Percentiles rank a stretch among this genome's conserved stretches.
Evolutionary conservation across 2,888 invertebrate species (phyloP).

Genomic region (Clusia tigrina): DNA sequence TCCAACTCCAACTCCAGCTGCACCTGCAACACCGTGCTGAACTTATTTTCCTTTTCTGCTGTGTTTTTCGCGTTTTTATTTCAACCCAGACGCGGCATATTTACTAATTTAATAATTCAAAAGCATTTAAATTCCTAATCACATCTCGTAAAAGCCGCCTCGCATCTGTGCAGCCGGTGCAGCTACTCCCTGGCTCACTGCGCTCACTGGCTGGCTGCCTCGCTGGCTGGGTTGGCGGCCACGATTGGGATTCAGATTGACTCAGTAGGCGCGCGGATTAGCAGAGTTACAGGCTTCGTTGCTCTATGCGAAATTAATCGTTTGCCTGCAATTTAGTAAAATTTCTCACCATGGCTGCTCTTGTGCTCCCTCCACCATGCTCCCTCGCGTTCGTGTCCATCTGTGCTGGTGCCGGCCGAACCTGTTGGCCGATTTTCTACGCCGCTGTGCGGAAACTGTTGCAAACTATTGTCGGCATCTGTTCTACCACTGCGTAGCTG

Average conservation of each 20-base stretch:
- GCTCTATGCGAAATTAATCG: conserved; percentile 45
- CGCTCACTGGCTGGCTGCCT: not conserved
- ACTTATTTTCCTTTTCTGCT: conserved; percentile 1
- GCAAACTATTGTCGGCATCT: not conserved
- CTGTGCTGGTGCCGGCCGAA: not conserved
- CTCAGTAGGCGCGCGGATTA: conserved; percentile 20
- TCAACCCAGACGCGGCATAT: conserved; percentile 47
- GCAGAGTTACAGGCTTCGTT: conserved; percentile 3
- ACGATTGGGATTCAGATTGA: conserved; percentile 1
- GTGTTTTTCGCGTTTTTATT: conserved; percentile 28
- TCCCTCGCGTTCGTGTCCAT: conserved; percentile 36
- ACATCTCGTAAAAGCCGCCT: conserved; percentile 54
- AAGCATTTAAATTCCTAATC: conserved; percentile 65
- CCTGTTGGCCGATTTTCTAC: conserved; percentile 22
- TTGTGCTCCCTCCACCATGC: too few relatives aligned
- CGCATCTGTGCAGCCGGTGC: conserved; percentile 9
- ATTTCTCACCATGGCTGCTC: conserved; percentile 57
- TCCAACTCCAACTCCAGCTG: too few relatives aligned
- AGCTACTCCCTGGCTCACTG: not conserved
- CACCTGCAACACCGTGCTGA: conserved; percentile 31
- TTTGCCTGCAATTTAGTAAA: conserved; percentile 50
- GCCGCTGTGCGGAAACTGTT: conserved; percentile 11
- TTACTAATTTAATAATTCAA: conserved; percentile 65
- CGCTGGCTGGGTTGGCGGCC: not conserved
- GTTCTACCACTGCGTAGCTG: not conserved